Conservation (phyloP, 2,113 vertebrate genomes). For the Macrotus californicus region DNA sequence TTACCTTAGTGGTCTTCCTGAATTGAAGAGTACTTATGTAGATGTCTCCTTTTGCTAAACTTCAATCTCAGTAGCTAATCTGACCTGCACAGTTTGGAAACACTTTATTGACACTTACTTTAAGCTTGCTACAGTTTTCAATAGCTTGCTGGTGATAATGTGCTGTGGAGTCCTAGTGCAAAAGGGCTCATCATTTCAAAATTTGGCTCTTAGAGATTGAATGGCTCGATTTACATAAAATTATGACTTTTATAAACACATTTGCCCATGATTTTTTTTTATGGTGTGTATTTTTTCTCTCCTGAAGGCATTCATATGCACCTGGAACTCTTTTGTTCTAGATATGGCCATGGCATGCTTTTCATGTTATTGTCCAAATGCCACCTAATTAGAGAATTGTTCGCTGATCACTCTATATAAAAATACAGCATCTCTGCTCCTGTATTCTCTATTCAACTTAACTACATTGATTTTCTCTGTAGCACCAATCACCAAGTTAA, state of each 20-base stretch:
- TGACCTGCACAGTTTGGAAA: neutral
- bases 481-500: neutral
- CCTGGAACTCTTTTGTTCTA: neutral
- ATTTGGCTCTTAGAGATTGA: neutral
- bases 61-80: neutral
- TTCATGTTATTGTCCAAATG: neutral
- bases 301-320: neutral
- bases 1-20: neutral
- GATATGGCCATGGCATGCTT: neutral
- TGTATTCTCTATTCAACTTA: neutral
- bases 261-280: neutral
- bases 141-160: neutral
- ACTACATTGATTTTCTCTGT: neutral
- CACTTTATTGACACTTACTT: neutral
- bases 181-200: neutral
- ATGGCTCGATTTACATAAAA: neutral
- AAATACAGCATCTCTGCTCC: neutral
- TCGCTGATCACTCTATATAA: neutral
- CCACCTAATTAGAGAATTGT: neutral
- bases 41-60: neutral
- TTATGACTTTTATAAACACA: neutral
- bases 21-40: neutral
- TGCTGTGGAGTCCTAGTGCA: neutral
- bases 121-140: neutral
- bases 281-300: neutral